Conservation (phyloP, 1,140 invertebrate genomes). For the Notospermus geniculatus region DNA sequence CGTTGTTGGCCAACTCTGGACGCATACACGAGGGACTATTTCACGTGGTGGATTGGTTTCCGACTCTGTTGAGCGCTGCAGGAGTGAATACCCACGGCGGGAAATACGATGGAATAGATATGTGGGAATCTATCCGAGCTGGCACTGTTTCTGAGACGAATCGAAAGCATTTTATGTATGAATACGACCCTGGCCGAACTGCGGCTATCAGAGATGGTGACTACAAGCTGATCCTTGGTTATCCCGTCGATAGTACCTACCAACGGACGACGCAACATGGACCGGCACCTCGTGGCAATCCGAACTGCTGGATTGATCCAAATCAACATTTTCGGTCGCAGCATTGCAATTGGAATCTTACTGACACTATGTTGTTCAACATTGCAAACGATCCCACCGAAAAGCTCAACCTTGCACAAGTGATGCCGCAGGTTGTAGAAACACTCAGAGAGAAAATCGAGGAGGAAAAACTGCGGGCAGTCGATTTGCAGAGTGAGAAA, state of each 20-base stretch:
- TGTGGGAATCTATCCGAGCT: background rate
- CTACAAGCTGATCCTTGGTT: background rate
- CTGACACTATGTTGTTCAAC: background rate
- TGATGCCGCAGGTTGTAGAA: background rate
- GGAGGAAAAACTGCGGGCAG: no score
- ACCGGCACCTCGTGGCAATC: no score
- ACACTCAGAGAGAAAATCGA: no score
- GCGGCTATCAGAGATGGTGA: background rate
- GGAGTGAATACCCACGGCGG: constrained; percentile 18
- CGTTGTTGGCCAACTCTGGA: constrained; percentile 27
- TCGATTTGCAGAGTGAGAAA: no score
- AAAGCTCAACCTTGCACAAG: background rate
- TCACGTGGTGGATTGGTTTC: constrained; percentile 10
- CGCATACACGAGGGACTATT: background rate
- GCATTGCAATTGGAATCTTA: no score
- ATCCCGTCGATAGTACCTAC: no score
- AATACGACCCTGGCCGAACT: background rate
- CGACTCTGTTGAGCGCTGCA: constrained; percentile 16
- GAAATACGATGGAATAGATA: background rate
- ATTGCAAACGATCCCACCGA: background rate
- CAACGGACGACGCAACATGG: no score
- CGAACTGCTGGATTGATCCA: background rate
- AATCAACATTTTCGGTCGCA: background rate
- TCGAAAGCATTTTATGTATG: background rate
- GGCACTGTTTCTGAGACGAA: constrained; percentile 8